A percentile compares a stretch with the other conserved stretches of the same genome.
Evolutionary conservation across 1,140 invertebrate genomes (phyloP).

Genomic region (Diabrotica undecimpunctata): DNA sequence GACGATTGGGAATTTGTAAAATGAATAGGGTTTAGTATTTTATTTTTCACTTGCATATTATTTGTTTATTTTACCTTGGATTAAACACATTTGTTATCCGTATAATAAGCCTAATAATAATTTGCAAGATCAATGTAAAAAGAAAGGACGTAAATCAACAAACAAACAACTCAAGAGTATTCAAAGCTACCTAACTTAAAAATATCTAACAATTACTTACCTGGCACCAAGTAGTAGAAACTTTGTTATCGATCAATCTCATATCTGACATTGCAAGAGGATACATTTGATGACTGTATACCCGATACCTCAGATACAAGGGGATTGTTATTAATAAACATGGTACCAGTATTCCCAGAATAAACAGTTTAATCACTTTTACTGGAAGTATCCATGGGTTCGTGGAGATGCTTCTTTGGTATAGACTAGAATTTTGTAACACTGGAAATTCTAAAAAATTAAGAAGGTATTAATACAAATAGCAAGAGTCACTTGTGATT

Average conservation of each 20-base stretch:
- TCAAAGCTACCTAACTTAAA: no score
- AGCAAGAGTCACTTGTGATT: no score
- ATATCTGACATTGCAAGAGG: constrained; percentile 74
- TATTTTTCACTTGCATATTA: no score
- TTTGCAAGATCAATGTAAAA: no score
- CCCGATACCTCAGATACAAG: constrained; percentile 63
- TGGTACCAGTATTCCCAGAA: constrained; percentile 62
- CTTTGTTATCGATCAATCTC: constrained; percentile 64
- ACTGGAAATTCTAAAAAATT: background rate
- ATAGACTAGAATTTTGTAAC: background rate
- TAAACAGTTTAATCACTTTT: constrained; percentile 58
- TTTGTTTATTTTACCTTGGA: no score
- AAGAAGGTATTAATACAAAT: background rate
- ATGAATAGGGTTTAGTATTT: no score
- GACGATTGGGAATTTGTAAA: no score
- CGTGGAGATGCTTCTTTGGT: background rate
- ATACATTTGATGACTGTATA: constrained; percentile 66
- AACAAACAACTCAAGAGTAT: no score
- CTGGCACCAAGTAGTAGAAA: constrained; percentile 77
- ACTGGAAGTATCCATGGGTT: constrained; percentile 53
- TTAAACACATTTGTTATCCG: no score
- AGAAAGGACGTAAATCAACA: no score
- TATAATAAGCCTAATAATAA: no score
- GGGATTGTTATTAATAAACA: constrained; percentile 62
- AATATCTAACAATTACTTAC: constrained; percentile 39